phyloP scores from a whole-genome alignment of 2,888 invertebrate species.

The Acleris literana region DNA sequence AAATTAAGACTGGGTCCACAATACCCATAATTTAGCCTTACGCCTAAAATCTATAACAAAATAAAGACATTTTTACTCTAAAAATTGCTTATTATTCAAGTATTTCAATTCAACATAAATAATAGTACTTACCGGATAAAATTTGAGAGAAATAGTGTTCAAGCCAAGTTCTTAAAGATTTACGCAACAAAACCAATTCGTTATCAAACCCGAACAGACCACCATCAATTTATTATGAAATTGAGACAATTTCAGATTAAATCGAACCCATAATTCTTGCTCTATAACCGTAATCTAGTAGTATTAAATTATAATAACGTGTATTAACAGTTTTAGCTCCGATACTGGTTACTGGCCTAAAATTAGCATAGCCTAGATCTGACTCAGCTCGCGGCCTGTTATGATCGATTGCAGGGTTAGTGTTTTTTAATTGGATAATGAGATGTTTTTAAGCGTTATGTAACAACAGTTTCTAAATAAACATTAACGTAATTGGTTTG shows the following conservation, averaged over 20 bases:
- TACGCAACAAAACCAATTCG: slow-evolving; percentile 18
- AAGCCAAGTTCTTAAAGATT: slow-evolving; percentile 16
- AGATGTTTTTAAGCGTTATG: background rate
- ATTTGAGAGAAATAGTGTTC: too few species aligned
- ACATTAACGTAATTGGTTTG: background rate
- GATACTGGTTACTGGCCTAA: slow-evolving; percentile 21
- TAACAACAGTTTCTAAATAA: background rate
- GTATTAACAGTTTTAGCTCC: slow-evolving; percentile 37
- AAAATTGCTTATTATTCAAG: background rate
- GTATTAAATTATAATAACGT: slow-evolving; percentile 45
- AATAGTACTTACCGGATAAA: too few species aligned
- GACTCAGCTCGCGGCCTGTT: slow-evolving; percentile 22
- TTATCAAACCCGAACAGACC: slow-evolving; percentile 5
- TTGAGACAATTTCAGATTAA: slow-evolving; percentile 34
- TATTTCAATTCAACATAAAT: too few species aligned
- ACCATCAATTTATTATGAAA: slow-evolving; percentile 35
- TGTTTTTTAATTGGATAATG: slow-evolving; percentile 19
- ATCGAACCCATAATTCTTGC: slow-evolving; percentile 29
- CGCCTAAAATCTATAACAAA: too few species aligned
- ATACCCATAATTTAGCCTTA: too few species aligned
- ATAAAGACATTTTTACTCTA: too few species aligned
- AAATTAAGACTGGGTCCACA: too few species aligned
- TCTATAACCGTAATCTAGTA: slow-evolving; percentile 38
- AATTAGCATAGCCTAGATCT: slow-evolving; percentile 36
- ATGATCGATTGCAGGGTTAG: slow-evolving; percentile 23